These are phyloP conservation scores for Caenorhabditis latens DNA, from an alignment of 1,140 invertebrate genomes.

Conservation along the genomic window DNA sequence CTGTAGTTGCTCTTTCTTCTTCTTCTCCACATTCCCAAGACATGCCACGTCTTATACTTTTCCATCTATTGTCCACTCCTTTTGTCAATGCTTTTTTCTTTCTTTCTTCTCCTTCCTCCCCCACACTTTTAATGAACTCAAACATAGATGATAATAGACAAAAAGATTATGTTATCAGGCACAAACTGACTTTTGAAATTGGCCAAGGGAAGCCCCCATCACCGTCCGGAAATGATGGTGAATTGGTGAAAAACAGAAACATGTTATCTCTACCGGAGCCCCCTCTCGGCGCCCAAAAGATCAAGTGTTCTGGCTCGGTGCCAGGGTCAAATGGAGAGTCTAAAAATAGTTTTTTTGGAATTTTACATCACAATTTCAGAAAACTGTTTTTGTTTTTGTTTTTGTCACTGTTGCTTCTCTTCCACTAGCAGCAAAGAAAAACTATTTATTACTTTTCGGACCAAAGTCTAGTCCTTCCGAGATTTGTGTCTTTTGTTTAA, in stretches of 20 bases:
- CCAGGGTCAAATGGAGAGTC: background rate
- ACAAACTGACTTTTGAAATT: slow-evolving; percentile 18
- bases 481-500: slow-evolving; percentile 8
- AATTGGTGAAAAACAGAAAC: background rate
- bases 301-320: slow-evolving; percentile 11
- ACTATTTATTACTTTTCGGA: background rate
- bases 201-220: background rate
- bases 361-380: background rate
- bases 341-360: slow-evolving; percentile 11
- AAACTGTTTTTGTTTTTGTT: slow-evolving; percentile 13
- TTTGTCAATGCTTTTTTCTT: background rate
- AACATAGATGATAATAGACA: background rate
- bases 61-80: background rate
- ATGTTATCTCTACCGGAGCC: background rate
- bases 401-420: background rate
- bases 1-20: too few species aligned
- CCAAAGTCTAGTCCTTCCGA: background rate
- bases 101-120: background rate
- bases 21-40: background rate
- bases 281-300: background rate
- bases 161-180: slow-evolving; percentile 22
- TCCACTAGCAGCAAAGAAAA: background rate
- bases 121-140: slow-evolving; percentile 18
- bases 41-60: background rate
- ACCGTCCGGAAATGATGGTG: slow-evolving; percentile 43